Base-by-base conservation (phyloP, 2,888 invertebrate genomes). In the Apodemia hepburni region DNA sequence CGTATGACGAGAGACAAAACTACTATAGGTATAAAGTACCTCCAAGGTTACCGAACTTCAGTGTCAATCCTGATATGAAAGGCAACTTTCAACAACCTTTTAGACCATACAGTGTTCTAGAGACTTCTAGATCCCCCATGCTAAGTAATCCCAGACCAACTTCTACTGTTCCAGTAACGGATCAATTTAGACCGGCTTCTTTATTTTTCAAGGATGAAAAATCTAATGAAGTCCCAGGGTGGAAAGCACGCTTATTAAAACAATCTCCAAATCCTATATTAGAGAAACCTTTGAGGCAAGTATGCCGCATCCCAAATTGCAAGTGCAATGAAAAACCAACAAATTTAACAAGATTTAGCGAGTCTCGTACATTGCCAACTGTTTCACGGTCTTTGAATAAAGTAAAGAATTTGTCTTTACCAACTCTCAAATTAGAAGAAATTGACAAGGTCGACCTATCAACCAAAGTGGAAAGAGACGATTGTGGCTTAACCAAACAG, bases 51-150 rank as follows among this genome's bases (percentile, higher is more conserved):
- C 80, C 79, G 68, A 72, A 75, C 6, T 72, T 81, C 0, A 79
- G 79, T 62, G 82, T 84, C 1, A 86, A 90, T 1, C 70, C 80
- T 4, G 79, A 81, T 17, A 75, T 83, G 47, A 81, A 81, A 59
- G 66, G 75, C 0, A 87, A 82, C 70, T 77, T 79, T 6, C 77
- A 81, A 6, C 85, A 84, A 68, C 71, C 78, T 1, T 86, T 84
- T 65, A 80, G 92, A 72, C 92, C 92, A 0, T 87, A 84, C 54
- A 92, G 92, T 68, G 91, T 92, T 64, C 73, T 92, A 49, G 92
- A 92, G 74, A 82, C 80, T 0, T 74, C 84, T 15, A 86, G 80
- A 69, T 81, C 84, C 12, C 87, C 87, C 0, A 57, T 84, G 6
- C 75, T 74, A 12, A 82, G 75, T 60, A 58, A 78, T 29, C 83